phyloP scores from a whole-genome alignment of 2,113 vertebrate species.

The Hucho hucho region DNA sequence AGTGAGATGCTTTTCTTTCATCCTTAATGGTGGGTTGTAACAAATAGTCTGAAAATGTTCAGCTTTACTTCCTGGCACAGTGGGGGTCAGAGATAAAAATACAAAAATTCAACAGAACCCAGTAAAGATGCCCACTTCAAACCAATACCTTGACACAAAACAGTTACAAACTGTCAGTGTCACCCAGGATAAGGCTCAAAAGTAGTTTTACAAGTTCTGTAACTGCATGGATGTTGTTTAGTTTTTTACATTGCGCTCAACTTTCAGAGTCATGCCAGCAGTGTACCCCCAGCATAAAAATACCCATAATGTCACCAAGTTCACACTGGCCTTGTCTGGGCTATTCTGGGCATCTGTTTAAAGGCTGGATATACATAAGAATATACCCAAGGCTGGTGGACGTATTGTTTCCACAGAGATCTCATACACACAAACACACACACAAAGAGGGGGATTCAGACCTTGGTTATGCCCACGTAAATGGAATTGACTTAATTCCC shows the following conservation, averaged over 20 bases:
- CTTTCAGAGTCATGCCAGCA: neutral
- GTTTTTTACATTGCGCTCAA: no score
- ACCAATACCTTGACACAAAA: neutral
- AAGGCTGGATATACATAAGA: constrained; percentile 31
- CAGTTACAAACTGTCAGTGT: neutral
- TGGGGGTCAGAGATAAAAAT: constrained; percentile 13
- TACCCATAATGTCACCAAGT: neutral
- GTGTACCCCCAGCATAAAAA: neutral
- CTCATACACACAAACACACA: constrained; percentile 2
- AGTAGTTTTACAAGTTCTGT: no score
- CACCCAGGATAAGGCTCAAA: no score
- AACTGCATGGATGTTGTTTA: no score
- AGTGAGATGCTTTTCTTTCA: constrained; percentile 18
- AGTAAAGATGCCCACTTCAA: neutral
- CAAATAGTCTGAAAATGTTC: constrained; percentile 9
- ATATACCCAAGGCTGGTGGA: constrained; percentile 54
- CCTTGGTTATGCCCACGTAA: no score
- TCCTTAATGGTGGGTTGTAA: constrained; percentile 10
- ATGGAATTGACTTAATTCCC: no score
- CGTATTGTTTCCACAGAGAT: constrained; percentile 49
- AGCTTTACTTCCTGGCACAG: constrained; percentile 17
- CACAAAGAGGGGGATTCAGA: constrained; percentile 4
- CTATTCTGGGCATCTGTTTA: constrained; percentile 36
- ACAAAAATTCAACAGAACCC: neutral
- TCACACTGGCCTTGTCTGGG: constrained; percentile 29